phyloP scores from a whole-genome alignment of 2,797 vertebrate genomes.

The Typhlichthys subterraneus region DNA sequence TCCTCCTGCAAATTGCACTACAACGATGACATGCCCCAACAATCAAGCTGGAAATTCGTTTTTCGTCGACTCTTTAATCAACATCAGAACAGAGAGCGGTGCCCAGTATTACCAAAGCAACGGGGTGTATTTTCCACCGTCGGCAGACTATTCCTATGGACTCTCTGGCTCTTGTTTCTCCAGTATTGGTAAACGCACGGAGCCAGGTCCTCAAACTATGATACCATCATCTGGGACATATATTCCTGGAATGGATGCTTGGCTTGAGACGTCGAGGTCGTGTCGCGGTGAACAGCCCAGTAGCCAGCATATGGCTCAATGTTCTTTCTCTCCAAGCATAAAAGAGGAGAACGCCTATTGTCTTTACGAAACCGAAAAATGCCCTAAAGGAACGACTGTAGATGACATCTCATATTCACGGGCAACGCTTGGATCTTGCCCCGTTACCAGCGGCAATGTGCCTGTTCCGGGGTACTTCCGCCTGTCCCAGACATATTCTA shows the following conservation, averaged over 20 bases:
- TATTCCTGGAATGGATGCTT: constrained; percentile 91
- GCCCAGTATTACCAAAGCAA: constrained; percentile 88
- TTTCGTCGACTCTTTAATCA: constrained; percentile 97
- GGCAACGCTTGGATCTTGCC: constrained; percentile 78
- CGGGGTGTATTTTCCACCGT: constrained; percentile 89
- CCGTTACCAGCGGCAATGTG: constrained; percentile 79
- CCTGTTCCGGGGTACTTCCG: constrained; percentile 97
- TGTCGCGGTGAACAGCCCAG: constrained; percentile 89
- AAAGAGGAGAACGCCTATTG: constrained; percentile 97
- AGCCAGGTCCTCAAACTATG: constrained; percentile 82
- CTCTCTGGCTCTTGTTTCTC: constrained; percentile 93
- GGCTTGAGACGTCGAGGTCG: constrained; percentile 91
- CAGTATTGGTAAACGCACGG: constrained; percentile 87
- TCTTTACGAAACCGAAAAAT: constrained; percentile 95
- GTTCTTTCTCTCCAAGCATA: constrained; percentile 92
- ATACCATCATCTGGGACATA: constrained; percentile 86
- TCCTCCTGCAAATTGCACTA: constrained; percentile 96
- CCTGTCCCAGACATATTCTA: constrained; percentile 89
- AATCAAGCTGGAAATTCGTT: constrained; percentile 95
- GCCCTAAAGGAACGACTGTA: constrained; percentile 84
- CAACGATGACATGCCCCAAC: constrained; percentile 99
- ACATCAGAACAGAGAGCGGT: constrained; percentile 87
- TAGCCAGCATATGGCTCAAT: constrained; percentile 85
- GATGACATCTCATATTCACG: constrained; percentile 86
- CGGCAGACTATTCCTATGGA: constrained; percentile 93